Percentiles rank a stretch among this genome's conserved stretches.
phyloP scores from a whole-genome alignment of 1,140 invertebrate species.

The Panulirus ornatus region DNA sequence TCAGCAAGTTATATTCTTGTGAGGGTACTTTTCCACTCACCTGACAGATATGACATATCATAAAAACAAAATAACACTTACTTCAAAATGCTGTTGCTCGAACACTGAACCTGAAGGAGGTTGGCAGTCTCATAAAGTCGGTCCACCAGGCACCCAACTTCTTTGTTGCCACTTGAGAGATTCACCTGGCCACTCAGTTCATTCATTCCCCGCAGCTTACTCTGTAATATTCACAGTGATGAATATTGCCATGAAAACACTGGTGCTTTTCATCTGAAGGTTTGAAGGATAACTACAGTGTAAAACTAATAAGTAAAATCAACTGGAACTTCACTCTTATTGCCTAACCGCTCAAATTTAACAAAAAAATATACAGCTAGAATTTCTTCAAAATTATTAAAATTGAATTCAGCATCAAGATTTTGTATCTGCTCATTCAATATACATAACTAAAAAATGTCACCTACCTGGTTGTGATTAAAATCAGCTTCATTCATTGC shows the following conservation, averaged over 20 bases:
- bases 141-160: conserved; percentile 79
- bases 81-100: conserved; percentile 79
- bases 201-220: conserved; percentile 92
- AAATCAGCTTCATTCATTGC: conserved; percentile 88
- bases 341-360: too few species aligned
- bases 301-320: too few species aligned
- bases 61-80: conserved; percentile 38
- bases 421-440: too few species aligned
- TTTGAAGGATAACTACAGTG: too few species aligned
- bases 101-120: conserved; percentile 85
- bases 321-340: too few species aligned
- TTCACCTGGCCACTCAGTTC: conserved; percentile 83
- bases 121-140: conserved; percentile 89
- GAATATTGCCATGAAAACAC: too few species aligned
- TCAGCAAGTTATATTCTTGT: not conserved
- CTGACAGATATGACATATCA: too few species aligned
- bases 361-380: too few species aligned
- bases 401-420: too few species aligned
- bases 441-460: not conserved
- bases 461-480: conserved; percentile 84
- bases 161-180: conserved; percentile 77
- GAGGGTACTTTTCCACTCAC: too few species aligned
- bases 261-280: too few species aligned
- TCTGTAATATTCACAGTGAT: conserved; percentile 77
- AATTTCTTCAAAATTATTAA: too few species aligned